A percentile compares a stretch with the other conserved stretches of the same genome.
Conservation (phyloP, 2,113 vertebrate genomes). For the Halichoerus grypus region DNA sequence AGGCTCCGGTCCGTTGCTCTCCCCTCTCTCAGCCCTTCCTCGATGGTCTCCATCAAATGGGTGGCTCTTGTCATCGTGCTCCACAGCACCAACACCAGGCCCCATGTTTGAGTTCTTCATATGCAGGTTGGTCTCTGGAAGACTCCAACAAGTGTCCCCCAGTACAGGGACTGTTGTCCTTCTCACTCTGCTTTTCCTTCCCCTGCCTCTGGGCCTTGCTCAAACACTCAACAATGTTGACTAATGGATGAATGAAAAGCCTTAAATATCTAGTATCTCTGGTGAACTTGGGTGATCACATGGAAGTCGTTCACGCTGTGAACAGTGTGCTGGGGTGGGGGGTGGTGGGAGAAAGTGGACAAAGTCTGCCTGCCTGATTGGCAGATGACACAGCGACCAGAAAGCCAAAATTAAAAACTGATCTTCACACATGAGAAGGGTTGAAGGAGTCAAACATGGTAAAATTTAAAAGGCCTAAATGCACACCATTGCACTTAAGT, state of each 20-base stretch:
- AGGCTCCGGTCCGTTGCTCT: not conserved
- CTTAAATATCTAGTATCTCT: not conserved
- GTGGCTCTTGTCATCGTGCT: not conserved
- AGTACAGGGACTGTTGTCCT: not conserved
- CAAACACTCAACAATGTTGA: not conserved
- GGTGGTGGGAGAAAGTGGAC: not conserved
- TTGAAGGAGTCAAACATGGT: not conserved
- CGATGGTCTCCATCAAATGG: not conserved
- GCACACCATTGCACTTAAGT: not conserved
- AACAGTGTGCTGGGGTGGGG: not conserved
- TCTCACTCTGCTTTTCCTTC: not conserved
- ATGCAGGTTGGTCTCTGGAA: not conserved
- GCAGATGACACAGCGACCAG: not conserved
- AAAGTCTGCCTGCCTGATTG: not conserved
- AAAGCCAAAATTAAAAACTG: not conserved
- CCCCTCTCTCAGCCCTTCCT: not conserved
- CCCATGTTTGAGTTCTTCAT: rapidly evolving
- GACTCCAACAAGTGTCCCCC: not conserved
- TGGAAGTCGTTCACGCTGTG: not conserved
- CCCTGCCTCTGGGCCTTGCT: not conserved
- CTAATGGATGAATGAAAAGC: not conserved
- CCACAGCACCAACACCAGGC: rapidly evolving
- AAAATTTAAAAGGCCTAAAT: not conserved
- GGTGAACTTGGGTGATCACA: not conserved
- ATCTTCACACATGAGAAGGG: not conserved